Conservation (phyloP, 2,113 vertebrate species). For the Candoia aspera region DNA sequence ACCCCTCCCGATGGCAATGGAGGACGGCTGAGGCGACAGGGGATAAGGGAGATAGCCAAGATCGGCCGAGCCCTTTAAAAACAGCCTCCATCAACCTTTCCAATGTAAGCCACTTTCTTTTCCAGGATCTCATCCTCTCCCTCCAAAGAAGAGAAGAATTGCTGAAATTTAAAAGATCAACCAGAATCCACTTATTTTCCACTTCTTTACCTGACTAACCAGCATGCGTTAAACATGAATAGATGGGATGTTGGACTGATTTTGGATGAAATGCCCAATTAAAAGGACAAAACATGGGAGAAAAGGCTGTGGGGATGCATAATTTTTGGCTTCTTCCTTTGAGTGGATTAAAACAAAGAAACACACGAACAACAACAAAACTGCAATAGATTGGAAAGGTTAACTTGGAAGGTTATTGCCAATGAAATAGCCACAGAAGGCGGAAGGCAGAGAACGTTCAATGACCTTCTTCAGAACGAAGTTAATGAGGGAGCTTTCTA, state of each 20-base stretch:
- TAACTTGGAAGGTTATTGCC: background rate
- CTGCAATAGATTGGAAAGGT: background rate
- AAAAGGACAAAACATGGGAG: rapidly evolving
- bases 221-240: background rate
- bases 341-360: background rate
- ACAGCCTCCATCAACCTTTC: background rate
- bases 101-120: background rate
- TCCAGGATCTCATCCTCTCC: background rate
- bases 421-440: background rate
- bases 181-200: background rate
- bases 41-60: rapidly evolving
- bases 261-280: constrained; percentile 6
- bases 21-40: background rate
- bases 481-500: background rate
- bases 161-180: background rate
- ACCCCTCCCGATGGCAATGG: constrained; percentile 52
- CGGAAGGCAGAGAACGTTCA: constrained; percentile 13
- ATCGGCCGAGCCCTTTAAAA: background rate
- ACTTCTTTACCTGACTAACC: background rate
- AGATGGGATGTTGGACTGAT: rapidly evolving
- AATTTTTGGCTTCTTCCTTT: background rate
- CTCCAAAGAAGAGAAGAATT: background rate
- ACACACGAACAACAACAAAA: background rate
- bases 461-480: constrained; percentile 21
- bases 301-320: background rate